A percentile compares a stretch with the other conserved stretches of the same genome.
Evolutionary conservation across 1,140 invertebrate species (phyloP).

Genomic region (Spodoptera frugiperda): DNA sequence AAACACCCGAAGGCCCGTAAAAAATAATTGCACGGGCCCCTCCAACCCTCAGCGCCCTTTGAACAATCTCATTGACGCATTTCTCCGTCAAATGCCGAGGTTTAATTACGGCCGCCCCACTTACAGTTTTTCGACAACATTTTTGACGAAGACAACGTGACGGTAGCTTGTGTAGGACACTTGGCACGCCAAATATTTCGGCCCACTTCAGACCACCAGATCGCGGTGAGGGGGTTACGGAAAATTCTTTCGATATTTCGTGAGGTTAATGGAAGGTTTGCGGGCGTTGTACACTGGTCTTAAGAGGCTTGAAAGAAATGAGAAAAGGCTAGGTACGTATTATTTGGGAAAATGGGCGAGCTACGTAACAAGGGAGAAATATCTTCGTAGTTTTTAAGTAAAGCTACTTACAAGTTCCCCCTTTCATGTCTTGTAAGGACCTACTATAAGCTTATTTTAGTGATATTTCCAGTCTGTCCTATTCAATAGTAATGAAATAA

Average conservation of each 20-base stretch:
- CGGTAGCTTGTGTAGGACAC: conserved; percentile 35
- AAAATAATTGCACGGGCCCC: conserved; percentile 30
- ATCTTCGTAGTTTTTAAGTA: neutral
- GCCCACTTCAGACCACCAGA: conserved; percentile 32
- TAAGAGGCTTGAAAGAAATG: conserved; percentile 37
- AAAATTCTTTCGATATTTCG: conserved; percentile 46
- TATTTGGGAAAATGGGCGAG: conserved; percentile 22
- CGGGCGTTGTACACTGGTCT: conserved; percentile 11
- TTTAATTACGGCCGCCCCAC: conserved; percentile 42
- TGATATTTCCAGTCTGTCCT: too few species aligned
- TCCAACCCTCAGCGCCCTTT: conserved; percentile 25
- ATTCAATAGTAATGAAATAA: too few species aligned
- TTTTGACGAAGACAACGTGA: conserved; percentile 52
- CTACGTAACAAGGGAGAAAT: conserved; percentile 16
- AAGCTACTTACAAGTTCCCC: conserved; percentile 7
- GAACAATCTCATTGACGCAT: conserved; percentile 43
- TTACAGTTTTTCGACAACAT: conserved; percentile 43
- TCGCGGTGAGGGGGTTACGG: conserved; percentile 39
- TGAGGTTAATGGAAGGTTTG: conserved; percentile 45
- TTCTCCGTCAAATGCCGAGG: conserved; percentile 37
- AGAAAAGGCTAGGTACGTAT: conserved; percentile 25
- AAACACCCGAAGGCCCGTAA: conserved; percentile 25
- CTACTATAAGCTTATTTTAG: too few species aligned
- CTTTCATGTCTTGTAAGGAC: neutral
- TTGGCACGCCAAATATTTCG: conserved; percentile 46